These are phyloP conservation scores for Sphaerodactylus townsendi DNA, from an alignment of 2,113 vertebrate genomes.

Conservation along the genomic window DNA sequence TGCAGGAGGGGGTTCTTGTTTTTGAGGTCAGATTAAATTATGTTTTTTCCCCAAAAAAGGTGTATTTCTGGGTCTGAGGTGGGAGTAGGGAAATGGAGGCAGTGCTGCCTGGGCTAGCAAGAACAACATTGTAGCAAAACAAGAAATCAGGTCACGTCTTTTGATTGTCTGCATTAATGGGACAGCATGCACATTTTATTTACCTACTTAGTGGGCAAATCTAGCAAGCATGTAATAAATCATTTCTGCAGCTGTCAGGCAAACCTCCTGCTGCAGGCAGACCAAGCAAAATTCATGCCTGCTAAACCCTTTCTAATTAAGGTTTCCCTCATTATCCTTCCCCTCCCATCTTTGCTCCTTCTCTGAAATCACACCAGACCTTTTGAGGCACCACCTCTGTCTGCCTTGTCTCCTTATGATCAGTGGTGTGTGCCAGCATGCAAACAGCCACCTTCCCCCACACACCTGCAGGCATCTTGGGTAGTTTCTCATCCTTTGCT, in stretches of 20 bases:
- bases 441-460: rapidly evolving
- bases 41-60: no score
- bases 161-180: constrained; percentile 64
- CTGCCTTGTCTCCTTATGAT: background rate
- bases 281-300: constrained; percentile 62
- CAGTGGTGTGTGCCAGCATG: background rate
- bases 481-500: background rate
- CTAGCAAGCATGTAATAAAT: constrained; percentile 67
- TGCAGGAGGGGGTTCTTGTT: no score
- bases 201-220: constrained; percentile 72
- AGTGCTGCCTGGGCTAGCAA: constrained; percentile 11
- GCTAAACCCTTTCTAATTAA: constrained; percentile 68
- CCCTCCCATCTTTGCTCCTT: constrained; percentile 31
- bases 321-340: constrained; percentile 35
- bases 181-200: constrained; percentile 65
- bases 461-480: no score
- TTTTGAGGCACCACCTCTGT: background rate
- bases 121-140: constrained; percentile 23
- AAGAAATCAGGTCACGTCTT: constrained; percentile 68
- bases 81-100: rapidly evolving
- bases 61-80: rapidly evolving
- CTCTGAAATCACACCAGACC: background rate
- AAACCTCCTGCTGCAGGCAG: constrained; percentile 67
- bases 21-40: no score
- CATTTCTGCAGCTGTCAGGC: constrained; percentile 70